Conservation (phyloP, 2,888 invertebrate species). For the Pinctada fucata region DNA sequence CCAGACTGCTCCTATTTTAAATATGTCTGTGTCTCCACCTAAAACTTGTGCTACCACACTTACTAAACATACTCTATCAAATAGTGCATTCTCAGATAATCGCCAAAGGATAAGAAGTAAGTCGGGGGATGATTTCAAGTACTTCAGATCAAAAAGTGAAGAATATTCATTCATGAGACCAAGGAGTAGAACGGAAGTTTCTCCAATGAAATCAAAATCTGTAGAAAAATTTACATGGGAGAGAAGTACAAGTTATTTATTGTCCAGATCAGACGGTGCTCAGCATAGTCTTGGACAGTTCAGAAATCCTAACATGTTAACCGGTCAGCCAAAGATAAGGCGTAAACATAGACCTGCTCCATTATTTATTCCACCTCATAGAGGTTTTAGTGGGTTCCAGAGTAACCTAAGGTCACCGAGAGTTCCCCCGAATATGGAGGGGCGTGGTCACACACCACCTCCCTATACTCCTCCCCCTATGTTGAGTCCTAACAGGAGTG, state of each 20-base stretch:
- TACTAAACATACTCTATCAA: constrained; percentile 36
- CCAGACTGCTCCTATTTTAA: constrained; percentile 26
- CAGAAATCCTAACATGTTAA: constrained; percentile 86
- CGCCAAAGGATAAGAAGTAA: constrained; percentile 65
- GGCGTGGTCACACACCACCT: constrained; percentile 77
- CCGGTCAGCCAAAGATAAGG: constrained; percentile 70
- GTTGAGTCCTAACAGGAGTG: constrained; percentile 92
- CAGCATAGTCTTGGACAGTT: constrained; percentile 81
- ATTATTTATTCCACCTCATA: constrained; percentile 77
- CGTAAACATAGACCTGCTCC: constrained; percentile 77
- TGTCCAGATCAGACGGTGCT: constrained; percentile 80
- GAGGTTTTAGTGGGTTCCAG: constrained; percentile 78
- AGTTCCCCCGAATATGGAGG: constrained; percentile 61
- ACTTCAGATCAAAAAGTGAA: constrained; percentile 61
- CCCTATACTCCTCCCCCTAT: constrained; percentile 96
- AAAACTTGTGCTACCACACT: constrained; percentile 32
- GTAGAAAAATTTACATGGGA: constrained; percentile 60
- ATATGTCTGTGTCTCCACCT: constrained; percentile 7
- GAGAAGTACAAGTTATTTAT: constrained; percentile 48
- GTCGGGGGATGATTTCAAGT: constrained; percentile 66
- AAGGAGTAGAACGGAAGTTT: constrained; percentile 65
- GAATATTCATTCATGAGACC: constrained; percentile 67
- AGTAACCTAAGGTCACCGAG: constrained; percentile 79
- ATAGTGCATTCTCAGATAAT: constrained; percentile 13
- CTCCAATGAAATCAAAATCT: constrained; percentile 42